Evolutionary conservation across 1,140 invertebrate species (phyloP), one percentile per base, ranked within the genome.

Genomic region (Sesamia nonagrioides): DNA sequence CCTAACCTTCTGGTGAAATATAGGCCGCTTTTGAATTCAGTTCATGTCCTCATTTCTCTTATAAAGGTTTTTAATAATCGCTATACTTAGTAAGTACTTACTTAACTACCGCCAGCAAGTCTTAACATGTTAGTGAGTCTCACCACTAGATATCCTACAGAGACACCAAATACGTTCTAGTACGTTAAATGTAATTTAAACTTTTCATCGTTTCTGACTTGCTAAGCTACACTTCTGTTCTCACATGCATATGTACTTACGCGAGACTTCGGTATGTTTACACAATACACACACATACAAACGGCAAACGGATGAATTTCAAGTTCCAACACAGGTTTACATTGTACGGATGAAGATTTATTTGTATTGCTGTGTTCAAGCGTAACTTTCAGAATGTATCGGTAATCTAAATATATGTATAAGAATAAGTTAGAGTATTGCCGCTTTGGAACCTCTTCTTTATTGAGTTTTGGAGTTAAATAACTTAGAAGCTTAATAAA

Each of bases 331-430:
- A 54, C 68, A 71, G 48, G 48, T 71, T 71, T 71, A 54, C 68
- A 54, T 71, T 71, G 68, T 37, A 71, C 68, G 37, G 37, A 71
- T 71, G 68, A 54, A 71, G 68, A 71, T 71, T 71, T 71, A 71
- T 71, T 71, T 71, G 68, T 71, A 71, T 54, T 54, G 48, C 68
- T 45, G 18, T 50, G 42, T 71, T 54, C 68, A 71, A 71, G 48
- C 54, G 54, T 52, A 52, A 54, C 68, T 71, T 52, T 27, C 48
- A 48, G 21, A 50, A 66, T 66, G 61, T 27, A 68, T 68, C 42
- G 63, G 63, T 17, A 27, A 48, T 68, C 9, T n/a, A 8, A 45
- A 48, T 68, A 21, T 45, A 48, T 4, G 6, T 42, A 1, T 58
- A 42, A 63, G 60, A 63, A 63, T 63, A 63, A 40, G 61, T 66